A percentile compares a stretch with the other conserved stretches of the same genome.
Evolutionary conservation across 2,113 vertebrate species (phyloP).

Genomic region (Cavia porcellus): DNA sequence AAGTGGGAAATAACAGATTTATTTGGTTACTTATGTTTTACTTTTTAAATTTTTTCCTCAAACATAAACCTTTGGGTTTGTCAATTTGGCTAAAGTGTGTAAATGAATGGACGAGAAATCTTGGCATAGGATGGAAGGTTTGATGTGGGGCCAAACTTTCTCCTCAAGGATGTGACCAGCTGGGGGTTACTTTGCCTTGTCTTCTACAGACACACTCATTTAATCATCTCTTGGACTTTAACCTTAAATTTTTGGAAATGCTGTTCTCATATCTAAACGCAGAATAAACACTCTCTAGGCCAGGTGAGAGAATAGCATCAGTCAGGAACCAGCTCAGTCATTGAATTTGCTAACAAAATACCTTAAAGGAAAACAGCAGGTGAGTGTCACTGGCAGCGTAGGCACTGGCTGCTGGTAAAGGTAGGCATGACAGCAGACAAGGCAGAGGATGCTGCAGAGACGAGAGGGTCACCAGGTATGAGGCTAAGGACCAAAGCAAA

Average conservation of each 20-base stretch:
- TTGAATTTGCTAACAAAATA: neutral
- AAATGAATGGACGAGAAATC: neutral
- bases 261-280: neutral
- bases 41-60: neutral
- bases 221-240: neutral
- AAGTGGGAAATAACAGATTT: neutral
- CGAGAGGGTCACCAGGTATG: no score
- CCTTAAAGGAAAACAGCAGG: neutral
- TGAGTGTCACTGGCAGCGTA: neutral
- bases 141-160: neutral
- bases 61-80: neutral
- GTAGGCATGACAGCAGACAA: neutral
- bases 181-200: neutral
- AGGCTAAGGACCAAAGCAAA: neutral
- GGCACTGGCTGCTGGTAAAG: neutral
- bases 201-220: neutral
- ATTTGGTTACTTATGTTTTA: neutral
- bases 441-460: neutral
- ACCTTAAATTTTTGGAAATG: neutral
- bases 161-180: neutral
- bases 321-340: neutral
- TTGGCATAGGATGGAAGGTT: neutral
- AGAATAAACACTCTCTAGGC: slow-evolving; percentile 24
- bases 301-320: neutral
- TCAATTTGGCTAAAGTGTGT: neutral